phyloP scores from a whole-genome alignment of 2,888 invertebrate genomes.

The Oxytorus armatus region DNA sequence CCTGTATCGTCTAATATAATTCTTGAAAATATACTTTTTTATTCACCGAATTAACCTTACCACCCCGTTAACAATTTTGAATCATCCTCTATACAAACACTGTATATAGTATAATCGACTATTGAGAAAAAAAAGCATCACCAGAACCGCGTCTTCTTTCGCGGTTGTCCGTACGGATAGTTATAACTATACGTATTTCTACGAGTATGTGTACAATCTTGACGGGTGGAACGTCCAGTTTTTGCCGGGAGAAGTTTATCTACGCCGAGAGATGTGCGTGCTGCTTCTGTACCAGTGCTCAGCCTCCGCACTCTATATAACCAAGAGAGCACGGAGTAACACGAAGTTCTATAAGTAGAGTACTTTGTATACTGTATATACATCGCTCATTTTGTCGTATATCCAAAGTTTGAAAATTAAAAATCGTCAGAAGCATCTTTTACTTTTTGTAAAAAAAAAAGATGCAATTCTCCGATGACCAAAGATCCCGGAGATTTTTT shows the following conservation, averaged over 20 bases:
- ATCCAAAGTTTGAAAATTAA: background rate
- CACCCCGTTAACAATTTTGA: too few relatives aligned
- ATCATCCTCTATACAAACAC: background rate
- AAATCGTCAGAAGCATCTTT: too few relatives aligned
- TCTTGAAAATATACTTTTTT: too few relatives aligned
- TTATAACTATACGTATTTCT: conserved; percentile 15
- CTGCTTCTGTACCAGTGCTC: conserved; percentile 37
- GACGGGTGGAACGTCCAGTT: conserved; percentile 75
- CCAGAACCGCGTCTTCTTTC: conserved; percentile 38
- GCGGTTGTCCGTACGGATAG: conserved; percentile 33
- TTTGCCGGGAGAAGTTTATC: conserved; percentile 70
- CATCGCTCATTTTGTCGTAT: background rate
- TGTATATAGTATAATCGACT: conserved; percentile 50
- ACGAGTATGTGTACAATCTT: conserved; percentile 33
- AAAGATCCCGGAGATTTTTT: too few relatives aligned
- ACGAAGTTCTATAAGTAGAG: background rate
- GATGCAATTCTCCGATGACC: too few relatives aligned
- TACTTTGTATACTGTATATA: background rate
- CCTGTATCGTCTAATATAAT: too few relatives aligned
- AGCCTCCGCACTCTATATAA: conserved; percentile 28
- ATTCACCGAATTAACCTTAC: too few relatives aligned
- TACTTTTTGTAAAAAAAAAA: too few relatives aligned
- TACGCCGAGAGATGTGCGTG: conserved; percentile 55
- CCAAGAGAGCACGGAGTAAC: conserved; percentile 17
- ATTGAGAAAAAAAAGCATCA: conserved; percentile 49